Evolutionary conservation across 92 coral and sea anemone genomes (phyloP).

Genomic region (Bergia sp.): DNA sequence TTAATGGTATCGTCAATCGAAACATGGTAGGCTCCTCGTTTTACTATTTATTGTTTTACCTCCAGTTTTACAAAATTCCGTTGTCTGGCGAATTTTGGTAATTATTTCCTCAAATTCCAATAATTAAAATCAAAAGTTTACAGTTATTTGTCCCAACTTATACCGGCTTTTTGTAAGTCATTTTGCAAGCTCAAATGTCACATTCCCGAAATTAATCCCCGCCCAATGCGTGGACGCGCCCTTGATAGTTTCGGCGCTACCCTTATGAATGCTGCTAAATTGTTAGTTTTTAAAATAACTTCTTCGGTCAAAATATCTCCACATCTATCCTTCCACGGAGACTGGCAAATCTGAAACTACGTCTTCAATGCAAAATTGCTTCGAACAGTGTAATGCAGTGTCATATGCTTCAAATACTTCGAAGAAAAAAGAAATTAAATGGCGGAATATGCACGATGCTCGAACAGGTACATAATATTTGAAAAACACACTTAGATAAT

Average conservation of each 20-base stretch:
- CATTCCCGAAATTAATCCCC: conserved; percentile 29
- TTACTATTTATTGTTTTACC: too few species aligned
- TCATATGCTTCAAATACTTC: neutral
- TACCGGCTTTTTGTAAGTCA: neutral
- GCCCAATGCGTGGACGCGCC: conserved; percentile 12
- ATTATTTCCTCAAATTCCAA: neutral
- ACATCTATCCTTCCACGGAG: neutral
- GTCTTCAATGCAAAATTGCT: neutral
- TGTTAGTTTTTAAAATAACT: neutral
- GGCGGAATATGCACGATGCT: neutral
- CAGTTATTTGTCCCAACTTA: neutral
- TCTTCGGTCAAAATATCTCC: neutral
- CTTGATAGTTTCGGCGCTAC: neutral
- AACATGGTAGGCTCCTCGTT: too few species aligned
- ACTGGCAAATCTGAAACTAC: neutral
- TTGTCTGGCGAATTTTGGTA: too few species aligned
- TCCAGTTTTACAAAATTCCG: too few species aligned
- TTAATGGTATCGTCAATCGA: too few species aligned
- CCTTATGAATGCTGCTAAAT: neutral
- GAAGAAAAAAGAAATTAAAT: neutral
- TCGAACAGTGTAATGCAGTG: neutral
- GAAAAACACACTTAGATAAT: neutral
- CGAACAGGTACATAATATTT: neutral
- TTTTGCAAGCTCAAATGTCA: neutral
- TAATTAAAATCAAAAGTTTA: too few species aligned